Conservation (phyloP, 2,113 vertebrate species). For the Ailuropoda melanoleuca region DNA sequence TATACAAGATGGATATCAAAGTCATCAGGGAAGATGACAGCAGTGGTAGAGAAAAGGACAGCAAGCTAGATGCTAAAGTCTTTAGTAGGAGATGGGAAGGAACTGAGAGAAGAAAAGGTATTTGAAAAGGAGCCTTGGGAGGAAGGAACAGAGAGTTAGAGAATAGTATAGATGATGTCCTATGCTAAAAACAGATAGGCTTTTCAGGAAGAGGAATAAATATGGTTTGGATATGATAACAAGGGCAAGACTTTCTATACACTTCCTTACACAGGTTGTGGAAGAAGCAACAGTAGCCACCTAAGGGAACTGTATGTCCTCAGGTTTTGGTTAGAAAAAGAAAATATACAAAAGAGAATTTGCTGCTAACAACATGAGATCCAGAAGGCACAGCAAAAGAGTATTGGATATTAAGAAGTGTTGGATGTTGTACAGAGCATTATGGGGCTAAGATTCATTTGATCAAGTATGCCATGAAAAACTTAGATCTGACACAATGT, state of each 20-base stretch:
- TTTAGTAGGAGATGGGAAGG: background rate
- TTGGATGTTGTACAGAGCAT: background rate
- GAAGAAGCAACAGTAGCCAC: background rate
- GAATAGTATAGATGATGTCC: background rate
- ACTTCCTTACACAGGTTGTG: background rate
- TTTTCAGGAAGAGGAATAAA: background rate
- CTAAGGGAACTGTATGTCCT: background rate
- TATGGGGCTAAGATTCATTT: background rate
- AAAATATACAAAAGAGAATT: background rate
- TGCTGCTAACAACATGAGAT: background rate
- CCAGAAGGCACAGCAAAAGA: background rate
- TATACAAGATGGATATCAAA: background rate
- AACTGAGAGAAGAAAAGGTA: background rate
- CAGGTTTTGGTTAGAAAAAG: background rate
- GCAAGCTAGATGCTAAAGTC: background rate
- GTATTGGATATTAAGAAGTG: background rate
- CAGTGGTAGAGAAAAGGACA: background rate
- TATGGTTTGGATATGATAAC: background rate
- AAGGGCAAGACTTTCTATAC: accelerated
- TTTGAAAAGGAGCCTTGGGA: background rate
- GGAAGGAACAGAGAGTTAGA: background rate
- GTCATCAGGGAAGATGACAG: background rate
- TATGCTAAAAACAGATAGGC: background rate
- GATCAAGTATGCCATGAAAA: background rate
- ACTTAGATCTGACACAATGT: background rate